Base-by-base conservation (phyloP, 92 coral and sea anemone genomes). In the Paramuricea clavata region DNA sequence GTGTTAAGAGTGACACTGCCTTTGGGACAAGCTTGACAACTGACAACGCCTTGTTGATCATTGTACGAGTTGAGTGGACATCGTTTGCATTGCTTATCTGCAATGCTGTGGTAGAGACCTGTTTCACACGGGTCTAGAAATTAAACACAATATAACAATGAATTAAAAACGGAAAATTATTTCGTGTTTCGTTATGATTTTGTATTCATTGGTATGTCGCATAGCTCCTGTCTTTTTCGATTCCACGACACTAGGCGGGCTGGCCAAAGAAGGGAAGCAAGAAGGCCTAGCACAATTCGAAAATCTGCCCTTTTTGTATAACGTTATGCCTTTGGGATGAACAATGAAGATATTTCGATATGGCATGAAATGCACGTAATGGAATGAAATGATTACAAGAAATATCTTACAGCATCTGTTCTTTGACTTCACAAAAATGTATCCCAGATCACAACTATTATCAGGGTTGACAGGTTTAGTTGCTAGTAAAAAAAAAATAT, bases 1-100 rank as follows among this genome's bases (percentile, higher is more conserved):
- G 68, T 76, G 3, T 33, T 27, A 0, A 27, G 67, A 5, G 82
- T 76, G 11, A 76, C 41, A 23, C 82, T 76, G 50, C 89, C 87
- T 36, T 91, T 88, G 0, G 81, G 65, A 41, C 98, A 95, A 1
- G 91, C 87, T 77, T 95, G 98, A 23, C 98, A 95, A 54, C 94
- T 97, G 1, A 87, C 82, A 84, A 87, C 94, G 6, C 95, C 98
- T 52, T 94, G 94, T 42, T 68, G 85, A 74, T 95, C 98, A 43
- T 91, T 94, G 87, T 94, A 95, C 22, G 89, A 89, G 71, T 97
- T 95, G 47, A 74, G 42, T 32, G 57, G 54, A 73, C 98, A 95
- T 9, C 87, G 93, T 64, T 62, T 47, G 50, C 98, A 95, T 17
- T 57, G 57, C 82, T 91, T 85, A 57, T 92, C 85, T 12, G 76